Evolutionary conservation across 2,797 vertebrate species (phyloP).

Genomic region (Pseudomugil tenellus): DNA sequence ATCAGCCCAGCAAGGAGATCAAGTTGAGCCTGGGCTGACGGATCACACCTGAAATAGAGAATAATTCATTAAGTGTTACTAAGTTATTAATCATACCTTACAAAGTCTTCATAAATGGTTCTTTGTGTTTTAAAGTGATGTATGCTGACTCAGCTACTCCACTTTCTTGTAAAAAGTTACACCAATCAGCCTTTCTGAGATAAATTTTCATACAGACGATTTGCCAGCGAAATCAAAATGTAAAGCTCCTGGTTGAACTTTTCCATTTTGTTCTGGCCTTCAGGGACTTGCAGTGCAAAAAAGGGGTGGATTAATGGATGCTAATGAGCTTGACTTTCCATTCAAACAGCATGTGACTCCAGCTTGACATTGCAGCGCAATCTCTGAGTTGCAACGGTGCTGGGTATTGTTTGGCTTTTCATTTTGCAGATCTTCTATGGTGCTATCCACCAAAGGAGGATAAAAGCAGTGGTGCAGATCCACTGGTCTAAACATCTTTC

Average conservation of each 20-base stretch:
- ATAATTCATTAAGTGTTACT: not conserved
- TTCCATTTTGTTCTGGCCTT: slow-evolving; percentile 25
- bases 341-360: slow-evolving; percentile 33
- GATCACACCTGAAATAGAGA: too few relatives aligned
- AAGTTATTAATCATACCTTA: not conserved
- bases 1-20: not conserved
- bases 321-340: slow-evolving; percentile 44
- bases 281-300: not conserved
- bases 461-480: slow-evolving; percentile 12
- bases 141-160: not conserved
- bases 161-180: not conserved
- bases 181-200: slow-evolving; percentile 1
- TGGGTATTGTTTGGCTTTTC: slow-evolving; percentile 10
- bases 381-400: slow-evolving; percentile 35
- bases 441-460: slow-evolving; percentile 8
- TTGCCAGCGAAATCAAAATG: slow-evolving; percentile 28
- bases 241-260: slow-evolving; percentile 2
- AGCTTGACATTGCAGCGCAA: slow-evolving; percentile 44
- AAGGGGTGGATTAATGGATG: slow-evolving; percentile 39
- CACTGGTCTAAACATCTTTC: slow-evolving; percentile 14
- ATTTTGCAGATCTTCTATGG: slow-evolving; percentile 16
- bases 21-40: not conserved
- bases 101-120: not conserved
- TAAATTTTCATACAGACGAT: not conserved
- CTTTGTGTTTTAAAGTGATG: not conserved